phyloP scores from a whole-genome alignment of 2,113 vertebrate species.

The Spheniscus mendiculus region DNA sequence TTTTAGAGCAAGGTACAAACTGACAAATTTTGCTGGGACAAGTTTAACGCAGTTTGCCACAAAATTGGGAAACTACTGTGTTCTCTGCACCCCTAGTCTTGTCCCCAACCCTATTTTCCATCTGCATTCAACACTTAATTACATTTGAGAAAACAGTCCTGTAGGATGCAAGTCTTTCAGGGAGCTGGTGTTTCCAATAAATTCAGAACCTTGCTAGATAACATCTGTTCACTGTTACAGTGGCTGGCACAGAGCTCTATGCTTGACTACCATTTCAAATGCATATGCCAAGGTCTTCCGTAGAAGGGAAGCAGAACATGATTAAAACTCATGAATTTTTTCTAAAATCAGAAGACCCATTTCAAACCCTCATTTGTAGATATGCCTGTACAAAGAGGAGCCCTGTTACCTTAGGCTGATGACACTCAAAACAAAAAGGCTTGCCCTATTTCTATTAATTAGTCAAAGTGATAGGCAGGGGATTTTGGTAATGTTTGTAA shows the following conservation, averaged over 20 bases:
- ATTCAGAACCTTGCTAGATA: not conserved
- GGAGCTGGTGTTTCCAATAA: conserved; percentile 14
- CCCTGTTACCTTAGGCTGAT: not conserved
- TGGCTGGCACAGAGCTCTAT: not conserved
- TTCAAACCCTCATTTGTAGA: not conserved
- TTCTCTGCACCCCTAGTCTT: not conserved
- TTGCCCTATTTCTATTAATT: not conserved
- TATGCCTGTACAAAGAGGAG: not conserved
- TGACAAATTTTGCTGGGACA: not conserved
- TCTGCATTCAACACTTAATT: not conserved
- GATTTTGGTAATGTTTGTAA: not conserved
- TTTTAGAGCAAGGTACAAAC: not conserved
- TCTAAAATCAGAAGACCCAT: not conserved
- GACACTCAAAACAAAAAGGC: not conserved
- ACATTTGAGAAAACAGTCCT: not conserved
- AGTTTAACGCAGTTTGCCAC: not conserved
- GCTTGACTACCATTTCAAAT: not conserved
- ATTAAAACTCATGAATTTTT: not conserved
- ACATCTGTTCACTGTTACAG: not conserved
- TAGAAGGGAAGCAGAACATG: not conserved
- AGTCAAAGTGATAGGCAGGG: not conserved
- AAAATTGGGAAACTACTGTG: not conserved
- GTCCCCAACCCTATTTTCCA: not conserved
- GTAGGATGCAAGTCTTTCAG: not conserved
- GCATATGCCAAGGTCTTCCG: not conserved